Evolutionary conservation across 2,888 invertebrate species (phyloP).

Genomic region (Ochropleura leucogaster): DNA sequence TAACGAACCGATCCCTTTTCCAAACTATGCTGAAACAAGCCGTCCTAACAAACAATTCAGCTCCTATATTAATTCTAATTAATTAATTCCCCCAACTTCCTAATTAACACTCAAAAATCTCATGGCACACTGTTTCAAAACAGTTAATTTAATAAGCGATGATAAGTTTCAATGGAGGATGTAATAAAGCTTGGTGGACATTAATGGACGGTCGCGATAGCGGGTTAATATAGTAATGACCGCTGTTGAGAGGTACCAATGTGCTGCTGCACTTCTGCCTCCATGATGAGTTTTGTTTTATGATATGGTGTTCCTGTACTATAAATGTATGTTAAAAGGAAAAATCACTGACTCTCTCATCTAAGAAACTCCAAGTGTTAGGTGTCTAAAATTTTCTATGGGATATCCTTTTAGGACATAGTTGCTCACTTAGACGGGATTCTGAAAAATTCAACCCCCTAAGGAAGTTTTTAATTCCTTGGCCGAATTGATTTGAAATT

Average conservation of each 20-base stretch:
- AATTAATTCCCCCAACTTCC: conserved; percentile 49
- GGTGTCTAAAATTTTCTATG: no score
- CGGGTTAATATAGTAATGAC: conserved; percentile 15
- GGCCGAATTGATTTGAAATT: no score
- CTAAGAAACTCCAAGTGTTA: no score
- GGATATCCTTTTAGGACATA: no score
- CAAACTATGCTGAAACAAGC: conserved; percentile 25
- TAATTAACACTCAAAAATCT: conserved; percentile 53
- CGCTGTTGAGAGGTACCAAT: conserved; percentile 31
- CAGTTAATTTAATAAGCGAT: conserved; percentile 52
- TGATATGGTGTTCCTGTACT: no score
- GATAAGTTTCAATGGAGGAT: conserved; percentile 43
- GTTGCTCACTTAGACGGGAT: no score
- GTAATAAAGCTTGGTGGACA: conserved; percentile 38
- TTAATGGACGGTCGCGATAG: conserved; percentile 27
- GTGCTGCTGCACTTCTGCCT: not conserved
- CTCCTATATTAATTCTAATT: conserved; percentile 27
- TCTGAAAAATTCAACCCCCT: no score
- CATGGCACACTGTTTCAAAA: conserved; percentile 41
- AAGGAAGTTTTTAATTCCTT: no score
- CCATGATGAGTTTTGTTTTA: no score
- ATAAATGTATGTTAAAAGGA: no score
- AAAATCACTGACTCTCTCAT: no score
- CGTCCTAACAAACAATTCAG: conserved; percentile 4
- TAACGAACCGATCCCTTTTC: conserved; percentile 19